Base-by-base conservation (phyloP, 2,888 invertebrate genomes). In the Caenorhabditis uteleia region DNA sequence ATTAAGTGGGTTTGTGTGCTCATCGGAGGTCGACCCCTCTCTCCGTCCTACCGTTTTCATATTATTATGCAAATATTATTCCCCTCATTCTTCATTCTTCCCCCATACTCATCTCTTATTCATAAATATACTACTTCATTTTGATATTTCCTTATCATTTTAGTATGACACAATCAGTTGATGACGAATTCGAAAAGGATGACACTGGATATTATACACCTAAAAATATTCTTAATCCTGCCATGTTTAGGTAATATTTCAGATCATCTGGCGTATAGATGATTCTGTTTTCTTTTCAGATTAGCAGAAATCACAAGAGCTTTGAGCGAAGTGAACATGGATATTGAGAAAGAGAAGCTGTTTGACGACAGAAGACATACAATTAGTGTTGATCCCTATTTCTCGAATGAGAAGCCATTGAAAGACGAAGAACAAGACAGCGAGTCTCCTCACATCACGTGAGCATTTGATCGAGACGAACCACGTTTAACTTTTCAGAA, bases 141-240 rank as follows among this genome's bases (percentile, higher is more conserved):
- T 20, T 48, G 50, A 38, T 45, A 31, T 50, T 16, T 27, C 10
- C 20, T 39, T 36, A 38, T 23, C 31, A 31, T 20, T 31, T 38
- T 39, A 10, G 27, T n/a, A 43, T 43, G 42, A 43, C 16, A 16
- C 27, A 43, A 26, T 14, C 3, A 8, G 18, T 27, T n/a, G 42
- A 27, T n/a, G 26, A 27, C 3, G 42, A 43, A 26, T 20, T 5
- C 3, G 27, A 43, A 10, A 43, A 27, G 29, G 53, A 62, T 42
- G 65, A 59, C 33, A 47, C 47, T 39, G 66, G 66, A 20, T 66
- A 66, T 33, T 56, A 66, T 29, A 60, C 59, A 3, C 66, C 66
- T 7, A 66, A 66, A 31, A 66, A 66, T 36, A 66, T 66, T 26
- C 29, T 66, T 27, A 66, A 66, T 51, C 66, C 66, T 0, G 66